A percentile compares a stretch with the other conserved stretches of the same genome.
Evolutionary conservation across 2,888 invertebrate species (phyloP).

Genomic region (Cantharis rustica): DNA sequence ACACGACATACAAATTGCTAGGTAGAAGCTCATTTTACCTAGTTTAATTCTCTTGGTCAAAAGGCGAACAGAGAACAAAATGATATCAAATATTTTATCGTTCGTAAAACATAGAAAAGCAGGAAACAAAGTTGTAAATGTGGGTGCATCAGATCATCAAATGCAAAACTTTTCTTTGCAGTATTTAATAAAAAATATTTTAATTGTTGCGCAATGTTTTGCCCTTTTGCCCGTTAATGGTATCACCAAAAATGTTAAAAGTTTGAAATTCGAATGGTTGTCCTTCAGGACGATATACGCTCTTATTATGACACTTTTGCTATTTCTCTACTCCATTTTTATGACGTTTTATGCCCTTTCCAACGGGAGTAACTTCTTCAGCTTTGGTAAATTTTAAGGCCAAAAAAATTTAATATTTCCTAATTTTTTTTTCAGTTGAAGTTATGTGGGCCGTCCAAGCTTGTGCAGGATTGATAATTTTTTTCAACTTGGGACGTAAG

Average conservation of each 20-base stretch:
- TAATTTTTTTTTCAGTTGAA: background rate
- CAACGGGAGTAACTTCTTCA: slow-evolving; percentile 9
- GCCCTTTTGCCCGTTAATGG: slow-evolving; percentile 24
- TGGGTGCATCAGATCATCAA: background rate
- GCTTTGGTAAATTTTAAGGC: slow-evolving; percentile 11
- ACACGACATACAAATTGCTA: background rate
- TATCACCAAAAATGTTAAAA: background rate
- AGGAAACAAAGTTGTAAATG: background rate
- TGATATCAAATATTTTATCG: background rate
- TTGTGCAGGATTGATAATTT: slow-evolving; percentile 9
- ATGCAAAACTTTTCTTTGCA: slow-evolving; percentile 1
- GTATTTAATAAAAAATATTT: slow-evolving; percentile 3
- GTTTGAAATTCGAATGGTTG: slow-evolving; percentile 18
- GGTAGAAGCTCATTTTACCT: background rate
- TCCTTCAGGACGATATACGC: slow-evolving; percentile 15
- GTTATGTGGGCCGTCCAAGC: slow-evolving; percentile 26
- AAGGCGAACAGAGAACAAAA: background rate
- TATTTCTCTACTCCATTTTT: background rate
- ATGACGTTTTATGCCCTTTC: background rate
- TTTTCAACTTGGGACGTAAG: slow-evolving; percentile 12
- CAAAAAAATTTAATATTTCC: background rate
- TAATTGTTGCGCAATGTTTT: slow-evolving; percentile 16
- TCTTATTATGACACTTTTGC: background rate
- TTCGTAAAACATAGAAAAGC: background rate
- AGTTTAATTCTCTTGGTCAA: background rate